Percentiles rank a stretch among this genome's conserved stretches.
Conservation (phyloP, 2,797 vertebrate species). For the Stomatorhinus walkeri region DNA sequence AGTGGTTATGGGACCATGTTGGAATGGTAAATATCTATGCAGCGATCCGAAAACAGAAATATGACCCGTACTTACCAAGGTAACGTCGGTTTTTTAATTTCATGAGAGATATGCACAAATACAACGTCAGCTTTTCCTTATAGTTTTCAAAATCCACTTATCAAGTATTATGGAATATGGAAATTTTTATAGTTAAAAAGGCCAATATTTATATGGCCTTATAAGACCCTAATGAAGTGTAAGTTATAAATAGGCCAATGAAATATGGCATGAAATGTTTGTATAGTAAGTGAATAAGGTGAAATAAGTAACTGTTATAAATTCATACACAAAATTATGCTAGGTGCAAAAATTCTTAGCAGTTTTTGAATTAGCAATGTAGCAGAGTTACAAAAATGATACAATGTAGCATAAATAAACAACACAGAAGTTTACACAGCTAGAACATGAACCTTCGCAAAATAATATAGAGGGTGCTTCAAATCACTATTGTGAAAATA, state of each 20-base stretch:
- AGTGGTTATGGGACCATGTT: slow-evolving; percentile 67
- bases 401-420: slow-evolving; percentile 20
- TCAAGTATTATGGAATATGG: slow-evolving; percentile 43
- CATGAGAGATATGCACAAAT: slow-evolving; percentile 78
- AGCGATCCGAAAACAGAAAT: slow-evolving; percentile 48
- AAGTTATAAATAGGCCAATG: neutral
- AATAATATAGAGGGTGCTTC: neutral
- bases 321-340: neutral
- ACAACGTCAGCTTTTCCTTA: slow-evolving; percentile 74
- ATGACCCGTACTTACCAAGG: slow-evolving; percentile 74
- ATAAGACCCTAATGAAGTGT: neutral
- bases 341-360: neutral
- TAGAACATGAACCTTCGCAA: neutral
- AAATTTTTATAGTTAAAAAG: slow-evolving; percentile 18
- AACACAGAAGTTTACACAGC: neutral
- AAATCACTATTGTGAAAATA: neutral
- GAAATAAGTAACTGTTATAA: neutral
- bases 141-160: slow-evolving; percentile 61
- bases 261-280: neutral
- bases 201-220: neutral
- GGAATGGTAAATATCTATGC: slow-evolving; percentile 68
- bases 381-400: neutral
- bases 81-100: slow-evolving; percentile 69
- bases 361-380: neutral
- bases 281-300: neutral